Evolutionary conservation across 1,140 invertebrate species (phyloP), one percentile per base, ranked within the genome.

Genomic region (Tyrophagus putrescentiae): DNA sequence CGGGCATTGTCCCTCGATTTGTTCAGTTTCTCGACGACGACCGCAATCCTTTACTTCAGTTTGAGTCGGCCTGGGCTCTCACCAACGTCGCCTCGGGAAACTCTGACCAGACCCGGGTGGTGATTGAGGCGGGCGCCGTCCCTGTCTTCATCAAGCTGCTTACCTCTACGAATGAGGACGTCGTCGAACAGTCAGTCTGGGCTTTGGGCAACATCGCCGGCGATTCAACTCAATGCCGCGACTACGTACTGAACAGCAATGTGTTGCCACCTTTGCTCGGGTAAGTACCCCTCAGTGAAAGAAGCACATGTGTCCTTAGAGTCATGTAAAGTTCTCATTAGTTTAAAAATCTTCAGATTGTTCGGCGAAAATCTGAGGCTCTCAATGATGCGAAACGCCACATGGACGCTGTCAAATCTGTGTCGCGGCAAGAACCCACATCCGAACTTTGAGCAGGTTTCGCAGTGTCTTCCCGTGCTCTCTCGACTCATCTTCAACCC

Each of bases 41-140:
- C 68, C 75, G 75, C 61, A 89, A 93, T 75, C 84, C 81, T 59
- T 86, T 62, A 63, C 72, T 77, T 33, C 72, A 96, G 85, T 98
- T 97, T 77, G 93, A 98, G 77, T 91, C 93, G 60, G 91, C 93
- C 45, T 98, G 93, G 93, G 90, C 94, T 48, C 76, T 99, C 61
- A 98, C 95, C 64, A 99, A 99, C 71, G 98, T 99, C 69, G 95
- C 95, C 3, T 95, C 89, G 13, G 95, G 95, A 53, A 97, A 90
- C 44, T 93, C 92, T 0, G 78, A 80, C 65, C 95, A 99, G 76
- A 98, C 95, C 23, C 88, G 94, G 67, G 82, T 92, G 72, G 93
- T 98, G 27, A 92, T 98, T 3, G 77, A 80, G 64, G 89, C 88
- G 44, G 87, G 92, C 67, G 94, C 95, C 58, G 93, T 98, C 42